phyloP scores from a whole-genome alignment of 1,140 invertebrate species.

The Bombus cullumanus region DNA sequence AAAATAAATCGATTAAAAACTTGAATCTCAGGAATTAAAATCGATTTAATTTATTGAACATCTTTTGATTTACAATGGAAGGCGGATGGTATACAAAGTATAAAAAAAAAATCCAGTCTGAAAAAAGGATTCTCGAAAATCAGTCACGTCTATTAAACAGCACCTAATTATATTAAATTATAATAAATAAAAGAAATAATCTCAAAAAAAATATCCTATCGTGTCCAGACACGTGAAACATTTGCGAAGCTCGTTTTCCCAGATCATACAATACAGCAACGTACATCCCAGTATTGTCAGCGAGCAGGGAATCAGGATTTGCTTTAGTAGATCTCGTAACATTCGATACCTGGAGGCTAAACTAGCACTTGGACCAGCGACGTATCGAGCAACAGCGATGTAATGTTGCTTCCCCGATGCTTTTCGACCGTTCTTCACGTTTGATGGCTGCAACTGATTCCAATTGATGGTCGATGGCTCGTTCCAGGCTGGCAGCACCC shows the following conservation, averaged over 20 bases:
- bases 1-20: constrained; percentile 1
- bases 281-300: constrained; percentile 37
- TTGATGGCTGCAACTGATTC: constrained; percentile 69
- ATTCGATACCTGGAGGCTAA: constrained; percentile 78
- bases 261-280: background rate
- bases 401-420: constrained; percentile 90
- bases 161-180: background rate
- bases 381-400: constrained; percentile 87
- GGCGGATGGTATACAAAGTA: background rate
- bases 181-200: background rate
- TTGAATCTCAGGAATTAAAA: background rate
- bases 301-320: constrained; percentile 26
- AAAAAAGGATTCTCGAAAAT: background rate
- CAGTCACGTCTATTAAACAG: background rate
- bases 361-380: constrained; percentile 85
- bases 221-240: background rate
- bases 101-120: background rate
- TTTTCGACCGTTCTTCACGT: constrained; percentile 74
- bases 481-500: constrained; percentile 77
- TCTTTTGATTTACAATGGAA: constrained; percentile 39
- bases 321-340: constrained; percentile 57
- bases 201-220: background rate
- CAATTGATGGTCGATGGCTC: constrained; percentile 73
- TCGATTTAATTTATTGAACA: constrained; percentile 43
- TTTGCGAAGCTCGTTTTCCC: background rate